phyloP scores from a whole-genome alignment of 2,888 invertebrate species.

The Synergus japonicus region DNA sequence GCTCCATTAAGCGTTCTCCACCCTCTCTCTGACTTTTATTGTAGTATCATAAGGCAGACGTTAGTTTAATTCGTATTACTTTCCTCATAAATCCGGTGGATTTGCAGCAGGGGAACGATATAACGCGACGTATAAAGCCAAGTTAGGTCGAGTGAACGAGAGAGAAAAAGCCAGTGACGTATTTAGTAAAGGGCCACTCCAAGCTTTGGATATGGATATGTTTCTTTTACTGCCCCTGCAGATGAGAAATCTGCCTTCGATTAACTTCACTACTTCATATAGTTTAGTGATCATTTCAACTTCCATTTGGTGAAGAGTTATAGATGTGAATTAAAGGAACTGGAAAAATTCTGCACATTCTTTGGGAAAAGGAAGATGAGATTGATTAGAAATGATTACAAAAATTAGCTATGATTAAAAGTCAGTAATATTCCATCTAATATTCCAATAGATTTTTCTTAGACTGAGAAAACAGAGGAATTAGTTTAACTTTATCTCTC shows the following conservation, averaged over 20 bases:
- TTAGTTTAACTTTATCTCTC: background rate
- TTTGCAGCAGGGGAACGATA: slow-evolving; percentile 60
- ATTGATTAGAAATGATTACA: too few species aligned
- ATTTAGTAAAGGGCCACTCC: slow-evolving; percentile 15
- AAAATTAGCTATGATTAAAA: too few species aligned
- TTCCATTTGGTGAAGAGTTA: background rate
- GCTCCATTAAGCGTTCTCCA: slow-evolving; percentile 41
- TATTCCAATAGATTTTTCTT: too few species aligned
- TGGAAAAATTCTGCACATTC: background rate
- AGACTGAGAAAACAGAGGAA: background rate
- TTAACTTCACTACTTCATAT: background rate
- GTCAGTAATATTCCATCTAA: too few species aligned
- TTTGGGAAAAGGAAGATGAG: too few species aligned
- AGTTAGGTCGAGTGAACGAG: slow-evolving; percentile 51
- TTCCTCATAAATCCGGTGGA: slow-evolving; percentile 71
- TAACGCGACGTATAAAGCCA: slow-evolving; percentile 65
- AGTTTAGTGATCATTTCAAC: background rate
- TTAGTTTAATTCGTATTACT: slow-evolving; percentile 74
- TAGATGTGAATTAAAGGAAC: background rate
- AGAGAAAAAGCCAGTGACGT: slow-evolving; percentile 33
- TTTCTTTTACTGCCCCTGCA: slow-evolving; percentile 15
- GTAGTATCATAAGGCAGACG: slow-evolving; percentile 64
- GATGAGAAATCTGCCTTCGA: background rate
- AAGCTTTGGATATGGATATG: background rate
- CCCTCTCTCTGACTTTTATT: slow-evolving; percentile 58